Conservation (phyloP, 2,797 vertebrate genomes). For the Pangasius larnaudii region DNA sequence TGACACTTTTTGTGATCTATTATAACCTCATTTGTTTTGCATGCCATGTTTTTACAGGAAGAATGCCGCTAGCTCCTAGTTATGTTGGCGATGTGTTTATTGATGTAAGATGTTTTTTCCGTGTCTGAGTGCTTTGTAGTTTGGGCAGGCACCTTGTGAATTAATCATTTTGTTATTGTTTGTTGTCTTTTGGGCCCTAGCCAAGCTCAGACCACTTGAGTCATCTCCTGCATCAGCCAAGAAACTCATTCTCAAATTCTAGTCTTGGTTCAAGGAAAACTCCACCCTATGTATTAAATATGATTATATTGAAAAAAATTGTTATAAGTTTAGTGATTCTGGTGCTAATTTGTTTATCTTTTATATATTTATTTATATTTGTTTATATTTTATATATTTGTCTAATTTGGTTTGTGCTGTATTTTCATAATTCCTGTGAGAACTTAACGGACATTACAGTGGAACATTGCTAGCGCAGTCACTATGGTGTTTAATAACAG, state of each 20-base stretch:
- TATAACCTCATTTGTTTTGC: slow-evolving; percentile 30
- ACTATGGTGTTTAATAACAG: background rate
- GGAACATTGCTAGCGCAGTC: background rate
- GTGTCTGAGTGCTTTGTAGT: slow-evolving; percentile 22
- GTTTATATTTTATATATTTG: background rate
- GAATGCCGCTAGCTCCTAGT: background rate
- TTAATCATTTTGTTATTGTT: slow-evolving; percentile 42
- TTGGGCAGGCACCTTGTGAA: slow-evolving; percentile 20
- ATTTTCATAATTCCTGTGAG: background rate
- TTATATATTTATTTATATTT: background rate
- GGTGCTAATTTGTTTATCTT: background rate
- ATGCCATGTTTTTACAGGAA: slow-evolving; percentile 4
- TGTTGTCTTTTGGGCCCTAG: slow-evolving; percentile 13
- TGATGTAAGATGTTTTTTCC: background rate
- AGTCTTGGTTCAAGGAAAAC: background rate
- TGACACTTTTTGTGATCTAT: slow-evolving; percentile 29
- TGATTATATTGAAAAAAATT: background rate
- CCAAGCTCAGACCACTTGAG: slow-evolving; percentile 26
- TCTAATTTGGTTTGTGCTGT: background rate
- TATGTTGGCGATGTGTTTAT: slow-evolving; percentile 1
- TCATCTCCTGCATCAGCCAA: background rate
- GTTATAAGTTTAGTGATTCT: background rate
- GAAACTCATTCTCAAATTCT: background rate
- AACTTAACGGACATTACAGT: background rate
- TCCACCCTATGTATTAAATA: background rate